A percentile compares a stretch with the other conserved stretches of the same genome.
These are phyloP conservation scores for Adela reaumurella DNA, from an alignment of 2,888 invertebrate species.

Conservation along the genomic window DNA sequence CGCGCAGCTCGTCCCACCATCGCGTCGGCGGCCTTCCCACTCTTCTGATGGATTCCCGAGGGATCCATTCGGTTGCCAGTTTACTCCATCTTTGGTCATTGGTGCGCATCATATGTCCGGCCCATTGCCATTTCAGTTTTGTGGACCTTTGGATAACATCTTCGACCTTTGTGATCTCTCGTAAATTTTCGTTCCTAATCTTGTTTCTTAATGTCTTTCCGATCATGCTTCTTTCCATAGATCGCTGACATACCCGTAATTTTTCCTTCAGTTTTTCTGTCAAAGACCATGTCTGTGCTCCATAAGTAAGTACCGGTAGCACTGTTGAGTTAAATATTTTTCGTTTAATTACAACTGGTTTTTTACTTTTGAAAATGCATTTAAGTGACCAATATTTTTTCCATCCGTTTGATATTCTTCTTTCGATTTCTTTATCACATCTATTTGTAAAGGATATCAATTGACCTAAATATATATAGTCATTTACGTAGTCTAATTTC, in stretches of 20 bases:
- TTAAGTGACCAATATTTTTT: conserved; percentile 4
- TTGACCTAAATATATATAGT: neutral
- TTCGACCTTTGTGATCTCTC: neutral
- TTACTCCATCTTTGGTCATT: neutral
- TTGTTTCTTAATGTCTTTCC: neutral
- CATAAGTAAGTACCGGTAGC: conserved; percentile 1
- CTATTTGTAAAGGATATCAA: neutral
- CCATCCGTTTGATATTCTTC: conserved; percentile 3
- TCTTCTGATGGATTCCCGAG: no score
- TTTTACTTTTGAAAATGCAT: conserved; percentile 1
- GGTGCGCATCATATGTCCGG: neutral
- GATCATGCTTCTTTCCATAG: neutral
- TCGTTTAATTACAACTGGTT: neutral
- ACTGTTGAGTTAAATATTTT: conserved; percentile 1
- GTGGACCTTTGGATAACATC: neutral
- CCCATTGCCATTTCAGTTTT: neutral
- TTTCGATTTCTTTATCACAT: conserved; percentile 3
- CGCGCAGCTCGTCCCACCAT: no score
- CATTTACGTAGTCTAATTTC: conserved; percentile 2
- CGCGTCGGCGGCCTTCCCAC: no score
- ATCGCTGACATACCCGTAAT: neutral
- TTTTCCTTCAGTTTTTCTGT: neutral
- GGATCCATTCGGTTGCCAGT: neutral
- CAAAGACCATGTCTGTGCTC: neutral
- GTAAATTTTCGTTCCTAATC: neutral